Evolutionary conservation across 2,888 invertebrate genomes (phyloP), one percentile per base, ranked within the genome.

Genomic region (Rhabditoides inermis): DNA sequence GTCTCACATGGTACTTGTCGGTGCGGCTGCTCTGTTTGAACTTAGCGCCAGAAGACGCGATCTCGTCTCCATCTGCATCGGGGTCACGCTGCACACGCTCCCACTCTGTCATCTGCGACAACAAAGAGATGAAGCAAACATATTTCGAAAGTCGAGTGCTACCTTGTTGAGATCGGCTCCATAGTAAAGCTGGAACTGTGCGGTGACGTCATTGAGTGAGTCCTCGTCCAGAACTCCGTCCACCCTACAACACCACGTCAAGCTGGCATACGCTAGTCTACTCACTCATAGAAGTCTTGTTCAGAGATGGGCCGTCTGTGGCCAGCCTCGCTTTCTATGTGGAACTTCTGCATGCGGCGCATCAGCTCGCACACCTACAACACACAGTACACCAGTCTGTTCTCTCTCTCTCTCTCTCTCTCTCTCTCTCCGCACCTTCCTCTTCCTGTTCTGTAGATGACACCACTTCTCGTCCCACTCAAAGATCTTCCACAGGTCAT

Each of bases 401-500:
- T 44, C 22, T 44, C 12, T 25, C 22, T 7, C 6, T 44, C 23
- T 44, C 44, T 20, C 12, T 12, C 12, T 1, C 26, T 18, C 27
- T 20, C 10, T 10, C 2, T 40, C 40, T 36, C 3, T 30, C 12
- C 49, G 6, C 18, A 60, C 58, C 42, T 60, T 61, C 6, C 47
- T 37, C 41, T 59, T 61, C 27, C 62, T 45, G 10, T 56, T 50
- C 23, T 49, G 35, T 41, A 67, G 50, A 55, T 64, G 64, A 30
- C 70, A 64, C 75, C 85, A 86, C 82, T 89, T 89, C 49, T 88
- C 90, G 77, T 95, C 94, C 77, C 83, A 90, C 73, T 88, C 87
- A 80, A 90, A 95, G n/a, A 98, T 87, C 77, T 88, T 89, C 98
- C 98, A 99, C 28, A 98, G 80, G 76, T 98, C 95, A 70, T 89